phyloP scores from a whole-genome alignment of 2,113 vertebrate species.

The Vanacampus margaritifer region DNA sequence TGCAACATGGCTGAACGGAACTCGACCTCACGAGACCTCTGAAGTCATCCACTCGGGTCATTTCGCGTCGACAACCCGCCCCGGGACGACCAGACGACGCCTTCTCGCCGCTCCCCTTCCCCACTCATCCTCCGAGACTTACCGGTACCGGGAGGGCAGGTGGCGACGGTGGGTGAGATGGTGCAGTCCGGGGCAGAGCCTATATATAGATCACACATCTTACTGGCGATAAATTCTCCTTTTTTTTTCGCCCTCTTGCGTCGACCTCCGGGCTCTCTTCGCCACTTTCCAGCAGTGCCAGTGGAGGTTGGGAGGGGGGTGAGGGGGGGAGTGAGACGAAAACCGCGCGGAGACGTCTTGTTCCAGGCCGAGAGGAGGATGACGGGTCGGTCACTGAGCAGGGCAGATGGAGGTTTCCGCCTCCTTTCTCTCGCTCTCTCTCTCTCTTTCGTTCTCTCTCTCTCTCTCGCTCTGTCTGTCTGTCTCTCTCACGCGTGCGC shows the following conservation, averaged over 20 bases:
- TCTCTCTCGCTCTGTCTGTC: not conserved
- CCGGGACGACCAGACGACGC: not conserved
- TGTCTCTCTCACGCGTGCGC: not conserved
- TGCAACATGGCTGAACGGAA: conserved; percentile 64
- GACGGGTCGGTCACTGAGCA: conserved; percentile 68
- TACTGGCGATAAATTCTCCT: conserved; percentile 9
- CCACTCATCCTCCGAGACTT: conserved; percentile 43
- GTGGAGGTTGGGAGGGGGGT: not conserved
- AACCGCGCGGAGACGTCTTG: conserved; percentile 26
- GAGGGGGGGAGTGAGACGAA: not conserved
- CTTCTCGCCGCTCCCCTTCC: not conserved
- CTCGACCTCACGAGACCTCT: conserved; percentile 66
- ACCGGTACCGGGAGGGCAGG: conserved; percentile 53
- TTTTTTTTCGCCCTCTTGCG: not conserved
- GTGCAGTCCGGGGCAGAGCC: conserved; percentile 62
- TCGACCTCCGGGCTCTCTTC: not conserved
- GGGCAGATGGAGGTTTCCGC: conserved; percentile 66
- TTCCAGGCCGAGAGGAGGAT: conserved; percentile 46
- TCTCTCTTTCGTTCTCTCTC: not conserved
- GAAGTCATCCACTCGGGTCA: conserved; percentile 62
- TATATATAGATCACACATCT: conserved; percentile 46
- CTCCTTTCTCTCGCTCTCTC: conserved; percentile 29
- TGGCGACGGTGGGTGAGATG: conserved; percentile 36
- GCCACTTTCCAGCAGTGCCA: not conserved
- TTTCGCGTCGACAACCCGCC: conserved; percentile 24